phyloP scores from a whole-genome alignment of 2,113 vertebrate species.

The Syrmaticus mikado region DNA sequence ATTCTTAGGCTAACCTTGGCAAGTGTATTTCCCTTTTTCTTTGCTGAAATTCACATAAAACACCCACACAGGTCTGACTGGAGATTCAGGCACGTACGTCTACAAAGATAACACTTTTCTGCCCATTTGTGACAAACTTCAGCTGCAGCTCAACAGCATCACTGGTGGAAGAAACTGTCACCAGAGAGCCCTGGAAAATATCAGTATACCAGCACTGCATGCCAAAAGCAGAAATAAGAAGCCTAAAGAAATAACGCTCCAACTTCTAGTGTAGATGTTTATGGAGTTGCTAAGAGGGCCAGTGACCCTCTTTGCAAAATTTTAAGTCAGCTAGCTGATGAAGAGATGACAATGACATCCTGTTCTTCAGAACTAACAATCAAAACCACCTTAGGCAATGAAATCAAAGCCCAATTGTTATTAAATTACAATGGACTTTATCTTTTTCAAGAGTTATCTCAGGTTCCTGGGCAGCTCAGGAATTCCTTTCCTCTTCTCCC shows the following conservation, averaged over 20 bases:
- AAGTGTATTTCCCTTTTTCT: neutral
- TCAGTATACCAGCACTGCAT: neutral
- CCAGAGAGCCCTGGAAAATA: neutral
- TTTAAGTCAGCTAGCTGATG: neutral
- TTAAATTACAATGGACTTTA: neutral
- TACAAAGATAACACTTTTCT: neutral
- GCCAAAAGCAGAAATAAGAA: neutral
- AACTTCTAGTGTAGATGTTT: neutral
- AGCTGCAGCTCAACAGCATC: neutral
- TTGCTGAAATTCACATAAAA: neutral
- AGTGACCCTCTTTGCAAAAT: neutral
- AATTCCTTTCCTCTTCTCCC: neutral
- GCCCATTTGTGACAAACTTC: neutral
- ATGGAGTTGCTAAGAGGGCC: neutral
- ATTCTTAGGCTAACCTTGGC: neutral
- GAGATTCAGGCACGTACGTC: neutral
- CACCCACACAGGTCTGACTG: neutral
- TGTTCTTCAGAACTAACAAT: neutral
- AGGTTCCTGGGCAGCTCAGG: constrained; percentile 9
- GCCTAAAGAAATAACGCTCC: neutral
- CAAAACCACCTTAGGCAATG: neutral
- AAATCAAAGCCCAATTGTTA: neutral
- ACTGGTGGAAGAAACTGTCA: neutral
- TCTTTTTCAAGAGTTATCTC: neutral
- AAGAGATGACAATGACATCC: neutral